A percentile compares a stretch with the other conserved stretches of the same genome.
phyloP scores from a whole-genome alignment of 2,888 invertebrate genomes.

The Heliconius erato region DNA sequence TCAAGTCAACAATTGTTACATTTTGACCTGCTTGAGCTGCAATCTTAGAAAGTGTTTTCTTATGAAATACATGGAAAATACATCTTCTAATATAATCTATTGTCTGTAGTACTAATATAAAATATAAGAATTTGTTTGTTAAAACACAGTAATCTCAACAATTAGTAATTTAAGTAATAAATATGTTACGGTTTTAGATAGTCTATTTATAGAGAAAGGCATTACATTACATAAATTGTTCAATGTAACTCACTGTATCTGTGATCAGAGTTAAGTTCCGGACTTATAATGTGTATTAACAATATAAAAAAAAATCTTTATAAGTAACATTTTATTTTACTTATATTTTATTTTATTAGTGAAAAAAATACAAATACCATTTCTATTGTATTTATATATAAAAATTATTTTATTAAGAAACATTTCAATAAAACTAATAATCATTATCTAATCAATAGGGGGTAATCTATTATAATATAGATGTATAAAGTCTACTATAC shows the following conservation, averaged over 20 bases:
- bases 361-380: too few species aligned
- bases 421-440: neutral
- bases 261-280: too few species aligned
- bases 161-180: neutral
- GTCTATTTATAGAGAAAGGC: neutral
- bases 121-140: too few species aligned
- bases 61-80: neutral
- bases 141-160: too few species aligned
- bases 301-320: too few species aligned
- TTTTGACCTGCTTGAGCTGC: conserved; percentile 93
- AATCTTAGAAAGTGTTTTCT: conserved; percentile 83
- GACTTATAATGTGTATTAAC: too few species aligned
- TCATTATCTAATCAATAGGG: conserved; percentile 8
- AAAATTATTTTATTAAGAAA: neutral
- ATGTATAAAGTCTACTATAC: neutral
- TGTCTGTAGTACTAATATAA: too few species aligned
- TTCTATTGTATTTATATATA: neutral
- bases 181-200: neutral
- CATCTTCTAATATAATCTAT: too few species aligned
- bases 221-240: neutral
- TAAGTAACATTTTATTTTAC: too few species aligned
- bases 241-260: too few species aligned
- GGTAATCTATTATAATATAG: neutral
- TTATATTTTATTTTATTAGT: too few species aligned
- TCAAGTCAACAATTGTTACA: conserved; percentile 92